Evolutionary conservation across 2,888 invertebrate genomes (phyloP), one percentile per base, ranked within the genome.

Genomic region (Apamea crenata): DNA sequence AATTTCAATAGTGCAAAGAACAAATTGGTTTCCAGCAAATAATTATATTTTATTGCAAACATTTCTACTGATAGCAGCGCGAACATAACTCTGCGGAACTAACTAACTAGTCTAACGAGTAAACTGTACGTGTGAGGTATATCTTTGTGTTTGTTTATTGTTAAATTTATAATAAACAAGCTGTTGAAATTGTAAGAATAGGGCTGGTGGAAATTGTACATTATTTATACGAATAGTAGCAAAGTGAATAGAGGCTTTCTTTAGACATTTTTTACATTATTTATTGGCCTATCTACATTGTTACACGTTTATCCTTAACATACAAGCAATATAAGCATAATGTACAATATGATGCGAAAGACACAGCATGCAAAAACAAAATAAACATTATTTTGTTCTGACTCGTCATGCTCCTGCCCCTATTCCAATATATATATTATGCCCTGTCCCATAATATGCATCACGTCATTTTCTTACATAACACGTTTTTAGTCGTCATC

Each of bases 11-110:
- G 90, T 91, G 91, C 91, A 90, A 93, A 91, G 93, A 93, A 93
- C 94, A 94, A 96, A 96, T 96, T 96, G 95, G 94, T 94, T 95
- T 93, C 93, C 92, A 92, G 93, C 95, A 95, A 96, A 96, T 95
- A 95, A 96, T 95, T 95, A 96, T 96, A 94, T 96, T 96, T 96
- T 96, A 96, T 95, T 93, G 95, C 92, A 88, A 85, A 88, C 89
- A 91, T 91, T 91, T 92, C 93, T 89, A 90, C 86, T 90, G 96
- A 96, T 96, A 96, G 92, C 93, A 92, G 89, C 86, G 87, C 83
- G 92, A 91, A 93, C 95, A 95, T 96, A 96, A 96, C 94, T 96
- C 93, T 93, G 86, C 85, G 82, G 90, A 88, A 88, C 89, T 94
- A 93, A 93, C 94, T 94, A 95, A 95, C 95, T 94, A 90, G 95